A percentile compares a stretch with the other conserved stretches of the same genome.
Evolutionary conservation across 2,113 vertebrate species (phyloP).

Genomic region (Panthera uncia): DNA sequence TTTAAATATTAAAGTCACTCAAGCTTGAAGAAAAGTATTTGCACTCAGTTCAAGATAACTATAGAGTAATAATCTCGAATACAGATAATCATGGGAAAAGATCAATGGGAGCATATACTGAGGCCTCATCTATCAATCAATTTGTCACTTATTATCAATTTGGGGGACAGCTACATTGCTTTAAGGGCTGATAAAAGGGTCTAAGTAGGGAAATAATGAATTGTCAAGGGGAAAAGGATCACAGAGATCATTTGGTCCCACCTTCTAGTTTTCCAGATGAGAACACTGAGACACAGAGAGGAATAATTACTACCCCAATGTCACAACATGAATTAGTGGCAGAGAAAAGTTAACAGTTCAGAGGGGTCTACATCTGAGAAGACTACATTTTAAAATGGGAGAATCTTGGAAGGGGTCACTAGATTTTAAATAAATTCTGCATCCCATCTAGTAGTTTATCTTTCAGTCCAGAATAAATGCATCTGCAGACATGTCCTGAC

Average conservation of each 20-base stretch:
- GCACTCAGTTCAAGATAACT: conserved; percentile 20
- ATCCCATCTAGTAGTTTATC: background rate
- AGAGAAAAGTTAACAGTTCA: background rate
- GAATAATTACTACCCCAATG: background rate
- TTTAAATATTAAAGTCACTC: conserved; percentile 55
- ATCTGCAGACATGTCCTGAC: background rate
- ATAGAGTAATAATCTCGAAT: conserved; percentile 23
- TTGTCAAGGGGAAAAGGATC: background rate
- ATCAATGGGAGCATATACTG: background rate
- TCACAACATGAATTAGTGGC: background rate
- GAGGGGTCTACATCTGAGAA: background rate
- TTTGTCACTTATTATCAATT: conserved; percentile 11
- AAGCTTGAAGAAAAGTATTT: conserved; percentile 61
- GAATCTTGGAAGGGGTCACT: background rate
- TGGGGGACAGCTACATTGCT: background rate
- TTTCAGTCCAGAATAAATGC: conserved; percentile 2
- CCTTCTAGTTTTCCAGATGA: background rate
- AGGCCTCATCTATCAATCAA: conserved; percentile 13
- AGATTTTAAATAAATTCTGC: conserved; percentile 15
- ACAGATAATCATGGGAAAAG: conserved; percentile 46
- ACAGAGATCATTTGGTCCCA: background rate
- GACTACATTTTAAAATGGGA: background rate
- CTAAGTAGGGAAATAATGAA: background rate
- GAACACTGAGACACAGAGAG: background rate
- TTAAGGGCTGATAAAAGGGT: background rate